Base-by-base conservation (phyloP, 2,888 invertebrate genomes). In the Parapristionchus giblindavisi region DNA sequence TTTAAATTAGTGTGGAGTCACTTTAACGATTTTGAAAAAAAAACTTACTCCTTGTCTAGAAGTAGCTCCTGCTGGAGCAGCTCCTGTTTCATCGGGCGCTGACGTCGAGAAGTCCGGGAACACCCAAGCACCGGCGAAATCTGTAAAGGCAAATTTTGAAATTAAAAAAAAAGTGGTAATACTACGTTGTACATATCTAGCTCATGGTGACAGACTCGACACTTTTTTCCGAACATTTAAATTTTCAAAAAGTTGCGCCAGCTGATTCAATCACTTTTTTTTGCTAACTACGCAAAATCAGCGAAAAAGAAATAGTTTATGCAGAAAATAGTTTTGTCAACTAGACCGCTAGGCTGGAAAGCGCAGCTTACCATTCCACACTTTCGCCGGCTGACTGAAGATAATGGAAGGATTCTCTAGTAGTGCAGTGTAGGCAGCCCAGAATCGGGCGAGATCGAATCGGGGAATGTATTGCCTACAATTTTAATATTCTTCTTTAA, bases 381-480 rank as follows among this genome's bases (percentile, higher is more conserved):
- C 68, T 52, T 52, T 68, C 21, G 32, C 36, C 36, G 68, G 68
- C 1, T 68, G 21, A 11, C 14, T 32, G 3, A 68, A n/a, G 14
- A 38, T 52, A 21, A n/a, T 8, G 8, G 17, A 52, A n/a, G 68
- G 68, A 21, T 68, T 34, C 6, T 17, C 17, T 24, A 51, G 32
- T 27, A 68, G 52, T 2, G 29, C 48, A 11, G 32, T 34, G 68
- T 68, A 68, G 11, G 51, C 29, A 5, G 32, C 36, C 68, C 68
- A 68, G 52, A 51, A 68, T 36, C 38, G 51, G 1, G 11, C 52
- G 24, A 68, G 51, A 17, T 68, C 52, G 36, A 68, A 68, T 27
- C 34, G n/a, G 32, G 68, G 68, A 11, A 68, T 21, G 21, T 38
- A 36, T n/a, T 38, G 61, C 21, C 61, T 61, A 32, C 4, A 27